Base-by-base conservation (phyloP, 2,113 vertebrate species). In the Tricholaema leucomelas region DNA sequence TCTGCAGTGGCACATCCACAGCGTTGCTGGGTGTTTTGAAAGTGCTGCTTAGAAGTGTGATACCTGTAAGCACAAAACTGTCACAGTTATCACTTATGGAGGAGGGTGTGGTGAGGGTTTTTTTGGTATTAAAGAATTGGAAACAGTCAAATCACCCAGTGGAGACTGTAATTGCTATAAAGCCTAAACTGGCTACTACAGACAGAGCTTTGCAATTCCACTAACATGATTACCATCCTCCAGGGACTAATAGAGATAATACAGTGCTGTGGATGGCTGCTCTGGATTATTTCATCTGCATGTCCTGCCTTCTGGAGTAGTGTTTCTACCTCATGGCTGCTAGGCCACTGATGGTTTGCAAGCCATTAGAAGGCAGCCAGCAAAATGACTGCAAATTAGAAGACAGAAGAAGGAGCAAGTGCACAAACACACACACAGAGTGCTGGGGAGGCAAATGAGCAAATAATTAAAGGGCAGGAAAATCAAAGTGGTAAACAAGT, bases 201-300 rank as follows among this genome's bases (percentile, higher is more conserved):
- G 38, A 11, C 8, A 9, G 58, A 79, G 67, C 88, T 82, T 76
- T 89, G 89, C 94, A 93, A 87, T 94, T 91, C 77, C 71, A 83
- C 74, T 82, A 76, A 87, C 44, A 7, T 76, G 58, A 93, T 87
- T 69, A 73, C 55, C 60, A 46, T 15, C 33, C 92, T 82, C 78
- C 50, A 55, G 91, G 92, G 94, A 82, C 79, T 85, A 76, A 90
- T 72, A 79, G 88, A 90, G 89, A 87, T 84, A 73, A 92, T 88
- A 67, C 38, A 85, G 81, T 20, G 95, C 75, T 82, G 84, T 54
- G 89, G 91, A 92, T 89, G 95, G 84, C 71, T 86, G 81, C 38
- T 69, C 89, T 91, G 78, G 74, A 48, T 82, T 88, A 70, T 93
- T 87, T 88, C 78, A 79, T 61, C 89, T 88, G 70, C 70, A 44